Conservation (phyloP, 2,113 vertebrate genomes). For the Ochotona princeps region DNA sequence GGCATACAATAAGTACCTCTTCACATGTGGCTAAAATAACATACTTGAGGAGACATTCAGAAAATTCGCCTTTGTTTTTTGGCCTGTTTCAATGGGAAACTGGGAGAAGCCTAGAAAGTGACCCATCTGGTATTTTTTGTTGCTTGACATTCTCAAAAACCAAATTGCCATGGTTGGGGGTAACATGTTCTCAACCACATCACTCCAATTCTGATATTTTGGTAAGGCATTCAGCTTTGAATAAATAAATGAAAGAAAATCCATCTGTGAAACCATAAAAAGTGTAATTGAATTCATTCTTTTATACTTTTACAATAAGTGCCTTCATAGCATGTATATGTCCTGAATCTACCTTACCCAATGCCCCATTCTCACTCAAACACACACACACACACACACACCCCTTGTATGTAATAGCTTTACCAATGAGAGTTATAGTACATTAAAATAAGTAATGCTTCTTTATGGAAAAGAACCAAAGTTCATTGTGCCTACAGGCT, state of each 20-base stretch:
- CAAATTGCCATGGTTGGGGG: neutral
- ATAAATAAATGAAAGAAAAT: slow-evolving; percentile 7
- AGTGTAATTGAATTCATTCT: neutral
- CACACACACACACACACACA: neutral
- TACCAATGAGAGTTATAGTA: neutral
- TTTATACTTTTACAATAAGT: neutral
- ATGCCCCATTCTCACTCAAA: no score
- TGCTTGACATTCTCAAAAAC: neutral
- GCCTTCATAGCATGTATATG: no score
- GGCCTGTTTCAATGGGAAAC: neutral
- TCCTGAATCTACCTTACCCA: neutral
- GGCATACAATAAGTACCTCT: neutral
- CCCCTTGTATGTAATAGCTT: neutral
- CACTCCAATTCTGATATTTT: neutral
- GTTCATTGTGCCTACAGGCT: neutral
- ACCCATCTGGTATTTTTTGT: neutral
- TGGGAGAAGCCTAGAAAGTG: neutral
- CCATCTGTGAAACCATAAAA: neutral
- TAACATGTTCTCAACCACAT: neutral
- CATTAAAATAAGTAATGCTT: neutral
- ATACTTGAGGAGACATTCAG: neutral
- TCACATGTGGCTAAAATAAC: neutral
- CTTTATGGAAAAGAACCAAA: neutral
- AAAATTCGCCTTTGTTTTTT: neutral
- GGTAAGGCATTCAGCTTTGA: neutral